Evolutionary conservation across 2,113 vertebrate species (phyloP).

Genomic region (Hirundichthys speculiger): DNA sequence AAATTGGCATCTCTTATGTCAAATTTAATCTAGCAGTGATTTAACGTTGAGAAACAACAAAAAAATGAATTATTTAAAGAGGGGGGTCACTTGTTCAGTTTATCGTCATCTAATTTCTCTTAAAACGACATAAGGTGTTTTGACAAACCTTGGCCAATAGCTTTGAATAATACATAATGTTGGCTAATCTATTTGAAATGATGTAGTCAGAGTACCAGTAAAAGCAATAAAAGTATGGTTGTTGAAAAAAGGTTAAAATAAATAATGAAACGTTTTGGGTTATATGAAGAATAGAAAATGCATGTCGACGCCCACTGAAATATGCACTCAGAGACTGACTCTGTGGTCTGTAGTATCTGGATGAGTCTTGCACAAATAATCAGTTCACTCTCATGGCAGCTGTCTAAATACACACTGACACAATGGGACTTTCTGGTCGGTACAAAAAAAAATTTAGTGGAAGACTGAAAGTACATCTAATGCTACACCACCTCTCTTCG

Average conservation of each 20-base stretch:
- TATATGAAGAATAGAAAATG: constrained; percentile 32
- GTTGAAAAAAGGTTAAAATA: constrained; percentile 38
- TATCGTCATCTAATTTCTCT: background rate
- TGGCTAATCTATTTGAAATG: constrained; percentile 18
- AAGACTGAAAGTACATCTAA: constrained; percentile 12
- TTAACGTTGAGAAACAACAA: background rate
- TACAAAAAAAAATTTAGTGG: constrained; percentile 16
- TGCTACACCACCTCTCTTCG: background rate
- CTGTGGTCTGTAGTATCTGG: constrained; percentile 55
- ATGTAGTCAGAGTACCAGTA: constrained; percentile 42
- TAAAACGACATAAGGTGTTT: background rate
- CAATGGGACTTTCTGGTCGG: constrained; percentile 34
- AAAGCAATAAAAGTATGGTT: constrained; percentile 43
- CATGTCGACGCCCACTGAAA: constrained; percentile 40
- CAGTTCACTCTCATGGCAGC: constrained; percentile 55
- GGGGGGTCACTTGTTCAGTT: background rate
- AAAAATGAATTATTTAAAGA: background rate
- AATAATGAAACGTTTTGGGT: constrained; percentile 25
- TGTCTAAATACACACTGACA: constrained; percentile 67
- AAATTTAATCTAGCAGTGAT: constrained; percentile 1
- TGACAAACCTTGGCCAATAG: background rate
- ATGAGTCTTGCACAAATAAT: constrained; percentile 73
- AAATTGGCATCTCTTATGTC: background rate
- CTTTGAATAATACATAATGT: background rate
- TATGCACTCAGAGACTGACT: constrained; percentile 28